phyloP scores from a whole-genome alignment of 2,888 invertebrate genomes.

The Embidobia sp. region DNA sequence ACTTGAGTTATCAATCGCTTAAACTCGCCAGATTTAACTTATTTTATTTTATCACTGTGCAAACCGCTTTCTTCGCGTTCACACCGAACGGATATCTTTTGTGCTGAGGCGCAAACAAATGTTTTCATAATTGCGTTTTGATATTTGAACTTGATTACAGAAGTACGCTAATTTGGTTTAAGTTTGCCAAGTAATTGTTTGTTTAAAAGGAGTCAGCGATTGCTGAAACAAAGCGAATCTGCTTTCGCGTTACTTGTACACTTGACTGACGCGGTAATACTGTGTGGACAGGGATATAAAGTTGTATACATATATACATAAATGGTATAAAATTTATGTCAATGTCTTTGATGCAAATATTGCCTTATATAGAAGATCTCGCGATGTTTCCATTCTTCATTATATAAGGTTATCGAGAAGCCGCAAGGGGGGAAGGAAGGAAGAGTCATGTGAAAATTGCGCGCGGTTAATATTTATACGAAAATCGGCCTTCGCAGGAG shows the following conservation, averaged over 20 bases:
- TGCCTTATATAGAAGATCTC: slow-evolving; percentile 21
- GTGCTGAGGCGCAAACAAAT: too few species aligned
- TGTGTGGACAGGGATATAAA: too few species aligned
- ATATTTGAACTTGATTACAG: too few species aligned
- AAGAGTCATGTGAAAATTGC: slow-evolving; percentile 1
- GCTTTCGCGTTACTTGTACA: slow-evolving; percentile 16
- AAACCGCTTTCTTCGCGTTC: too few species aligned
- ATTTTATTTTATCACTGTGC: too few species aligned
- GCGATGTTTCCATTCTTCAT: slow-evolving; percentile 11
- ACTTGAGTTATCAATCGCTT: too few species aligned
- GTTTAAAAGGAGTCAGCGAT: slow-evolving; percentile 11
- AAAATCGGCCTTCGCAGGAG: not conserved
- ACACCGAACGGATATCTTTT: too few species aligned
- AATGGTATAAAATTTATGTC: slow-evolving; percentile 35
- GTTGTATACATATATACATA: not conserved
- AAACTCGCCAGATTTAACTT: too few species aligned
- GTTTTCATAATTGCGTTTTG: too few species aligned
- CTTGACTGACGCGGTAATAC: slow-evolving; percentile 14
- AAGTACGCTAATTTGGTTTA: too few species aligned
- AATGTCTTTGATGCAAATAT: slow-evolving; percentile 43
- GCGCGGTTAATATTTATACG: not conserved
- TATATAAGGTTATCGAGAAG: slow-evolving; percentile 29
- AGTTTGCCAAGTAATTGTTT: slow-evolving; percentile 22
- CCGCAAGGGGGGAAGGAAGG: not conserved
- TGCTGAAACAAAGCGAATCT: slow-evolving; percentile 19